These are phyloP conservation scores for Dryobates pubescens DNA, from an alignment of 2,797 vertebrate genomes.

Conservation along the genomic window DNA sequence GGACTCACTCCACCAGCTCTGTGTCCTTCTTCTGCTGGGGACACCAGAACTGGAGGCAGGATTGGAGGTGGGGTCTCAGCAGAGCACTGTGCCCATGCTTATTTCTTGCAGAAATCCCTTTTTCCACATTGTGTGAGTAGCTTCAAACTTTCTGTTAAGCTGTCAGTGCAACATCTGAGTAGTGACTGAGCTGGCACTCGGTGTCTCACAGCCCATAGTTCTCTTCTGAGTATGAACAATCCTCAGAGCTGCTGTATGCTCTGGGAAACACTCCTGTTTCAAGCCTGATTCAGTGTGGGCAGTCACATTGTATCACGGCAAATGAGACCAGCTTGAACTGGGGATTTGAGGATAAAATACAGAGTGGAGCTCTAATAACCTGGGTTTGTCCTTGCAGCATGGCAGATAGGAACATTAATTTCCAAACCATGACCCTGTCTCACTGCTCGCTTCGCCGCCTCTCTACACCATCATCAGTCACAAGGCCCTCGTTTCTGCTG, in stretches of 20 bases:
- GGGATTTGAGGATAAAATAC: neutral
- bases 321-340: neutral
- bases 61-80: too few species aligned
- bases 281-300: neutral
- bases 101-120: neutral
- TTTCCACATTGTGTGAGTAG: neutral
- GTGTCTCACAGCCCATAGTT: neutral
- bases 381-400: constrained; percentile 25
- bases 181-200: neutral
- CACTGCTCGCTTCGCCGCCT: constrained; percentile 80
- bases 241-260: neutral
- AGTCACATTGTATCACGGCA: neutral
- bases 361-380: neutral
- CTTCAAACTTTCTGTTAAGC: neutral
- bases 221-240: neutral
- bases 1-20: too few species aligned
- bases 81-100: neutral
- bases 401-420: constrained; percentile 72
- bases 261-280: neutral
- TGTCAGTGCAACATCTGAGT: neutral
- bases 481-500: constrained; percentile 76
- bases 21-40: too few species aligned
- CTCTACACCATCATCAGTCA: constrained; percentile 85
- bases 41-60: too few species aligned
- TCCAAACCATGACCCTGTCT: constrained; percentile 81